A percentile compares a stretch with the other conserved stretches of the same genome.
phyloP scores from a whole-genome alignment of 2,888 invertebrate genomes.

The Cremastinae sp. region DNA sequence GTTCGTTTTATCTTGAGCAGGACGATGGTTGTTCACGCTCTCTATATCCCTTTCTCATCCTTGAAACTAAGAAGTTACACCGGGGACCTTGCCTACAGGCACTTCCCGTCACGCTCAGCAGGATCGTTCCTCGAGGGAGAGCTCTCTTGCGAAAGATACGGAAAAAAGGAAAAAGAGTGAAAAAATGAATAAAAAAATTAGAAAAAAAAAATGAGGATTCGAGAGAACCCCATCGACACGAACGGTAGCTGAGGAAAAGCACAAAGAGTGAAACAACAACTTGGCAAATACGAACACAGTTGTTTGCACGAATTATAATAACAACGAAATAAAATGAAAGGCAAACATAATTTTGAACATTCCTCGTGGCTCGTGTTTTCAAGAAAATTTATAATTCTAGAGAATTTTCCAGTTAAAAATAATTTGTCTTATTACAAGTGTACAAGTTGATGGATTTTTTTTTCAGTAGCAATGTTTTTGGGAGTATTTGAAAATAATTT shows the following conservation, averaged over 20 bases:
- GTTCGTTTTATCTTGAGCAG: too few species aligned
- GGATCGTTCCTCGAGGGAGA: conserved; percentile 51
- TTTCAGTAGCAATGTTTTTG: too few species aligned
- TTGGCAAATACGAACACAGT: background rate
- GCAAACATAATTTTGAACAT: too few species aligned
- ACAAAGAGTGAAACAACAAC: conserved; percentile 32
- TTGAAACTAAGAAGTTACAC: conserved; percentile 55
- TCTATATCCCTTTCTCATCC: conserved; percentile 62
- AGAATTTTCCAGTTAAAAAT: too few species aligned
- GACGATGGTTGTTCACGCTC: conserved; percentile 28
- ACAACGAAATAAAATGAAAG: too few species aligned
- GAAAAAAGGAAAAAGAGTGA: conserved; percentile 21
- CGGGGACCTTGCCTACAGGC: conserved; percentile 49
- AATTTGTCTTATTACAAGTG: too few species aligned
- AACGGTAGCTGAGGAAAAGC: conserved; percentile 45
- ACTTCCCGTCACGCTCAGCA: conserved; percentile 64
- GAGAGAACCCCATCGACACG: conserved; percentile 57
- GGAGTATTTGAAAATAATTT: too few species aligned
- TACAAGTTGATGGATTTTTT: too few species aligned
- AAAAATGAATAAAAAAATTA: background rate
- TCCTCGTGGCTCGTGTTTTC: too few species aligned
- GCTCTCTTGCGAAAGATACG: conserved; percentile 35
- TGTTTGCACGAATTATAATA: conserved; percentile 15
- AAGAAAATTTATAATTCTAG: too few species aligned
- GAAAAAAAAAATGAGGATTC: conserved; percentile 15